Conservation (phyloP, 30 jellyfish, hydroid and myxozoan species). For the Pelagia noctiluca region DNA sequence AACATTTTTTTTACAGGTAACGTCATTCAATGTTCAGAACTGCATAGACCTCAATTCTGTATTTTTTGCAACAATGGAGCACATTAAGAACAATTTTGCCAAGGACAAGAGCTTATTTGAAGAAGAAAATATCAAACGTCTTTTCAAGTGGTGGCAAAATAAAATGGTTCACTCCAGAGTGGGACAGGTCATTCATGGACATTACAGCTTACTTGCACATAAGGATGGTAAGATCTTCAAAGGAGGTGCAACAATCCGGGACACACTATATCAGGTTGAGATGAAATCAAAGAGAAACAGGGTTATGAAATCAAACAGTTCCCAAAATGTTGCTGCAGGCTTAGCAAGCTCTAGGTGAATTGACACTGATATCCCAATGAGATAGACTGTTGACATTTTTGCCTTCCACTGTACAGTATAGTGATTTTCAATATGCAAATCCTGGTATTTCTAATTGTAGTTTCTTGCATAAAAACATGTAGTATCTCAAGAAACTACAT, state of each 20-base stretch:
- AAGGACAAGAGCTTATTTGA: not conserved
- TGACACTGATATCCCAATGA: not conserved
- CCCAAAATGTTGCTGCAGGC: not conserved
- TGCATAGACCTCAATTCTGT: not conserved
- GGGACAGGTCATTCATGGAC: slow-evolving; percentile 7
- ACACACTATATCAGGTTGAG: slow-evolving; percentile 16
- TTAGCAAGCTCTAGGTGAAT: not conserved
- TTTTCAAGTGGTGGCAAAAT: slow-evolving; percentile 28
- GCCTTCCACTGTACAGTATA: not conserved
- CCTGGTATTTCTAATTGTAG: too few species aligned
- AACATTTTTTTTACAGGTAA: slow-evolving; percentile 3
- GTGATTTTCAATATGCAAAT: not conserved
- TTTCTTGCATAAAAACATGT: too few species aligned
- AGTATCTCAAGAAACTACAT: too few species aligned
- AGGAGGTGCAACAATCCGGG: slow-evolving; percentile 17
- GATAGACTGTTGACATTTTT: not conserved
- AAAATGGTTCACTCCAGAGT: slow-evolving; percentile 24
- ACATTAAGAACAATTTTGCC: slow-evolving; percentile 9
- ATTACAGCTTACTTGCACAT: not conserved
- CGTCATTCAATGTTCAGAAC: slow-evolving; percentile 17
- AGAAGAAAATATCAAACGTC: not conserved
- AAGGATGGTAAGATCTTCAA: slow-evolving; percentile 6
- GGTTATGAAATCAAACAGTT: not conserved
- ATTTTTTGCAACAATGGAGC: slow-evolving; percentile 3
- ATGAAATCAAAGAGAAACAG: not conserved